Percentiles rank a stretch among this genome's conserved stretches.
Conservation (phyloP, 2,888 invertebrate genomes). For the Sympetrum striolatum region DNA sequence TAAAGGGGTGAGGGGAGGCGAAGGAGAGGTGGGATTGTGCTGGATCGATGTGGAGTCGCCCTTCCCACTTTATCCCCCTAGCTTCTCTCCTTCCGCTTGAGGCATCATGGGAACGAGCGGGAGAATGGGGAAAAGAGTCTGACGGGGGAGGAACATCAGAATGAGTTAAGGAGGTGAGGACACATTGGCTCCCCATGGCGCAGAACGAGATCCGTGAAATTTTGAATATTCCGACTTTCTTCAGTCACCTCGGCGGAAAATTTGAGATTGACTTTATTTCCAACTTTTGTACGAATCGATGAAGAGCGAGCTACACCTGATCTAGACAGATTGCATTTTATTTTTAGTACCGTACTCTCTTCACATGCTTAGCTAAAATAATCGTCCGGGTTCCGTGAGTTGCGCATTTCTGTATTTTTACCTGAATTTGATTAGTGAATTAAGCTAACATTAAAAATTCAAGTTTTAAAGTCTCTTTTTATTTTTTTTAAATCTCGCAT, state of each 20-base stretch:
- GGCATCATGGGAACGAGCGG: background rate
- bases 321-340: too few species aligned
- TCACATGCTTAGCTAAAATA: too few species aligned
- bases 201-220: background rate
- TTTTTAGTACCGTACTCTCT: too few species aligned
- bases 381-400: too few species aligned
- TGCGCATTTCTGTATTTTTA: too few species aligned
- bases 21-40: background rate
- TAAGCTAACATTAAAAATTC: too few species aligned
- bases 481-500: too few species aligned
- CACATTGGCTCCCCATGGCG: background rate
- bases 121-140: background rate
- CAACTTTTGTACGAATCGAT: background rate
- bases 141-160: background rate
- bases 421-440: too few species aligned
- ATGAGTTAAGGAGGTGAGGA: background rate
- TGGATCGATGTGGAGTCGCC: conserved; percentile 32
- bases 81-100: background rate
- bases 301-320: background rate
- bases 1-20: background rate
- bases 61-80: background rate
- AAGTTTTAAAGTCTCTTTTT: too few species aligned
- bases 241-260: background rate
- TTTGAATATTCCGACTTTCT: background rate
- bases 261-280: background rate